phyloP scores from a whole-genome alignment of 2,113 vertebrate species.

The Periophthalmus modestus region DNA sequence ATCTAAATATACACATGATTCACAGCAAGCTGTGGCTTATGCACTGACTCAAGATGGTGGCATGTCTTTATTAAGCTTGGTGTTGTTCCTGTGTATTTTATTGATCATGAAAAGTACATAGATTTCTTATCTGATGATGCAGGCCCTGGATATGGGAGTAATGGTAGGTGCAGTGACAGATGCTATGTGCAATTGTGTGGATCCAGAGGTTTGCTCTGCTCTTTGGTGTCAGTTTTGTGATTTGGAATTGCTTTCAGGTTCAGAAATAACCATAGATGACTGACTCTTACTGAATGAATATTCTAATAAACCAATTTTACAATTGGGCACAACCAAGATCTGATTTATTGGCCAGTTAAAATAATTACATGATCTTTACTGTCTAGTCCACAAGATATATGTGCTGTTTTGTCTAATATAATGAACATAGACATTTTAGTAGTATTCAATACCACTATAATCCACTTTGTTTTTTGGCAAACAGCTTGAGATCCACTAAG shows the following conservation, averaged over 20 bases:
- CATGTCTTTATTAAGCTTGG: conserved; percentile 39
- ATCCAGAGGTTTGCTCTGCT: conserved; percentile 39
- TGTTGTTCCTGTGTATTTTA: neutral
- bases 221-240: neutral
- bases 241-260: neutral
- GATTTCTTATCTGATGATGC: neutral
- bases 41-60: conserved; percentile 58
- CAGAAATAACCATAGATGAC: neutral
- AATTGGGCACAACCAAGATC: neutral
- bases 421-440: neutral
- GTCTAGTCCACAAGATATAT: no score
- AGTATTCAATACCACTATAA: neutral
- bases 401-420: neutral
- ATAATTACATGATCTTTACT: neutral
- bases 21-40: conserved; percentile 39
- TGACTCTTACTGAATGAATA: neutral
- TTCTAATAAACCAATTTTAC: neutral
- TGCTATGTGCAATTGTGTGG: conserved; percentile 41
- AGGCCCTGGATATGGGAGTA: conserved; percentile 52
- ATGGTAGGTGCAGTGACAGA: conserved; percentile 51
- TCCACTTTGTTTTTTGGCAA: neutral
- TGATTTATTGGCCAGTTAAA: no score
- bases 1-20: conserved; percentile 71
- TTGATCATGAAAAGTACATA: neutral
- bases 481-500: conserved; percentile 17